phyloP scores from a whole-genome alignment of 2,113 vertebrate species.

The Pelecanoides urinatrix region DNA sequence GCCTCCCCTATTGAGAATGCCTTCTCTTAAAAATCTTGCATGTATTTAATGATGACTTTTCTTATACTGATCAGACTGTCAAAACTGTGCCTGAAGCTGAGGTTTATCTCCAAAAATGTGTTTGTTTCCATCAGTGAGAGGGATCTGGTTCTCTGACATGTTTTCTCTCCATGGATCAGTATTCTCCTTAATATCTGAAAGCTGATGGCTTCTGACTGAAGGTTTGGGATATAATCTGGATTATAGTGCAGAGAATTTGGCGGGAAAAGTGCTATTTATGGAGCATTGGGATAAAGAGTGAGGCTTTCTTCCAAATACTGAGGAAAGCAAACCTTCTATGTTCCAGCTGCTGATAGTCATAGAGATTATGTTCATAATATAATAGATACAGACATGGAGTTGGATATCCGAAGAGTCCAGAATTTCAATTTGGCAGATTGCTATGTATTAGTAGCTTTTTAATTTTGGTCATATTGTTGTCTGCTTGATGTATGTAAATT shows the following conservation, averaged over 20 bases:
- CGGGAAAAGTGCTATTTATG: not conserved
- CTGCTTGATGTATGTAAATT: slow-evolving; percentile 15
- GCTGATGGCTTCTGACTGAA: not conserved
- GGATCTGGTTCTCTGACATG: not conserved
- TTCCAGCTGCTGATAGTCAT: not conserved
- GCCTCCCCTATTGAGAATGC: not conserved
- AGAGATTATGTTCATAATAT: not conserved
- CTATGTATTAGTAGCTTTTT: not conserved
- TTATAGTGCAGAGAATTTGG: not conserved
- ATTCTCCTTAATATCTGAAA: not conserved
- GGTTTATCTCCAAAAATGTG: not conserved
- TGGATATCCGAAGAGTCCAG: not conserved
- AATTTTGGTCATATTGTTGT: slow-evolving; percentile 16
- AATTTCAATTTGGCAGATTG: not conserved
- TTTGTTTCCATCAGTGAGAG: not conserved
- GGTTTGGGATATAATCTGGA: not conserved
- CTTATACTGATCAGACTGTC: not conserved
- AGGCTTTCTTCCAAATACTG: not conserved
- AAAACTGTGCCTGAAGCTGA: not conserved
- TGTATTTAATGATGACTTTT: not conserved
- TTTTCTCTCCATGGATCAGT: not conserved
- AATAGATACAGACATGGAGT: not conserved
- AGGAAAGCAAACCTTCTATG: not conserved
- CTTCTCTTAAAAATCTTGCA: not conserved
- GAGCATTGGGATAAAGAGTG: not conserved